Evolutionary conservation across 2,888 invertebrate species (phyloP).

Genomic region (Aelia acuminata): DNA sequence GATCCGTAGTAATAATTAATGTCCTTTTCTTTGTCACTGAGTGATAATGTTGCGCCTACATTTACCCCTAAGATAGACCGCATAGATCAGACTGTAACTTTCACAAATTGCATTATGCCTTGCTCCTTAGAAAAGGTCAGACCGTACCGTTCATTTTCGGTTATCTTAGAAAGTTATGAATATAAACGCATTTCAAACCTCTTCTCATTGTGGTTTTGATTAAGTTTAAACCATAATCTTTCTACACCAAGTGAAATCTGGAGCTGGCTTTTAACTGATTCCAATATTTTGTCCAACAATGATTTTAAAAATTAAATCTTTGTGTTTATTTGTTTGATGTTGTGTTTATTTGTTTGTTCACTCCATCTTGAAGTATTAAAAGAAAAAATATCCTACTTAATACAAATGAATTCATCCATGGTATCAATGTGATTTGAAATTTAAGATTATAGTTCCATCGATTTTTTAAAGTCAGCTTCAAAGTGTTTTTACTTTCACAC

Average conservation of each 20-base stretch:
- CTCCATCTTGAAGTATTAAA: too few relatives aligned
- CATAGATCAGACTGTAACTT: constrained; percentile 3
- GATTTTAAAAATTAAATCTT: background rate
- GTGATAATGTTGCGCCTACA: background rate
- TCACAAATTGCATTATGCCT: constrained; percentile 26
- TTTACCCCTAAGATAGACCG: background rate
- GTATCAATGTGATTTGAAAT: too few relatives aligned
- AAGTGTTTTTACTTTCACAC: too few relatives aligned
- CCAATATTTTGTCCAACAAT: background rate
- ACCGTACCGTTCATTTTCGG: background rate
- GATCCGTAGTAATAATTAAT: background rate
- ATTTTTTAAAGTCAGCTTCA: too few relatives aligned
- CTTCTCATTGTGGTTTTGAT: background rate
- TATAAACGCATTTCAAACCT: background rate
- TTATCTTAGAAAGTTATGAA: constrained; percentile 20
- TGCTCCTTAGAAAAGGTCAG: background rate
- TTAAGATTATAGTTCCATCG: too few relatives aligned
- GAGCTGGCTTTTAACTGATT: background rate
- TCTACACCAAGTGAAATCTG: background rate
- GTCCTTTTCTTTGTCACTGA: background rate
- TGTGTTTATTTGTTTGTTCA: too few relatives aligned
- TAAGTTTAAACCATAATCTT: background rate
- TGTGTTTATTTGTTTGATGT: background rate
- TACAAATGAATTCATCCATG: too few relatives aligned
- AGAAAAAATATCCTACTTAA: too few relatives aligned